Evolutionary conservation across 1,140 invertebrate species (phyloP).

Genomic region (Trachymyrmex septentrionalis): DNA sequence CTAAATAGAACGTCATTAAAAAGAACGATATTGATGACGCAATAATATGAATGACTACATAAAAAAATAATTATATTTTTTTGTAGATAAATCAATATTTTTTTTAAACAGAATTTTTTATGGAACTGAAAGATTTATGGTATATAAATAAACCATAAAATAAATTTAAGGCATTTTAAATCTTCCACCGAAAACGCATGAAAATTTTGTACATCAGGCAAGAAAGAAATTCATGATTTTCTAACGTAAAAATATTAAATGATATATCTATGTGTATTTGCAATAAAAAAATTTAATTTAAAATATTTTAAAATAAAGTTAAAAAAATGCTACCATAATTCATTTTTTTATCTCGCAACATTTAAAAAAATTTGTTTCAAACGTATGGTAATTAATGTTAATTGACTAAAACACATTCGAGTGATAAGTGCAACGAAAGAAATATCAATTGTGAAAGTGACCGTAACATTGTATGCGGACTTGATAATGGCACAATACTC

Average conservation of each 20-base stretch:
- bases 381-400: neutral
- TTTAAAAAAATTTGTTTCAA: neutral
- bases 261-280: neutral
- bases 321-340: neutral
- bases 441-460: neutral
- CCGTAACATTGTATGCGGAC: constrained; percentile 8
- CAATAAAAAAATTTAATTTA: neutral
- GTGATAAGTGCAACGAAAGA: neutral
- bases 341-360: neutral
- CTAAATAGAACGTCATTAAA: neutral
- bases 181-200: neutral
- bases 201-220: neutral
- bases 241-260: neutral
- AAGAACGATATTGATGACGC: neutral
- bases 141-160: neutral
- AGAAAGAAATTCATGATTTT: neutral
- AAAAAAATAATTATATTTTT: constrained; percentile 1
- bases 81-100: neutral
- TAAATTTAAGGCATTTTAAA: constrained; percentile 4
- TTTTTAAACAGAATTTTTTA: neutral
- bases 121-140: neutral
- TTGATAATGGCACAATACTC: constrained; percentile 37
- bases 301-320: neutral
- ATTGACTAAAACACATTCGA: neutral
- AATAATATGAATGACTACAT: neutral